Base-by-base conservation (phyloP, 1,140 invertebrate species). In the Hestina assimilis region DNA sequence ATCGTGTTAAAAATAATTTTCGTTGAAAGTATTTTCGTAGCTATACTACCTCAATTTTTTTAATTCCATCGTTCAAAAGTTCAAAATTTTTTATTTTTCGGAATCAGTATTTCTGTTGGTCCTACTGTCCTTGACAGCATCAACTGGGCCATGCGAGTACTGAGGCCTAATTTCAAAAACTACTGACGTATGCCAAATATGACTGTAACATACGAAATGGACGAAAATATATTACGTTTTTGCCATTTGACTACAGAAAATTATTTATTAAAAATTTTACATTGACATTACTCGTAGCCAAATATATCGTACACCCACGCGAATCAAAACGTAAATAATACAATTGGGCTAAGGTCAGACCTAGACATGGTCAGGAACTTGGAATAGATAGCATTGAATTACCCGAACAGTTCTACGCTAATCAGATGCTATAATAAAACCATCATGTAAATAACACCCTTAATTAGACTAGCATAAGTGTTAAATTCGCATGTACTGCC, bases 391-490 rank as follows among this genome's bases (percentile, higher is more conserved):
- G 14, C 38, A 54, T 47, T 38, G 33, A 38, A 38, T 38, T 23
- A 26, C 23, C 43, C 43, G 15, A 53, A 53, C 42, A 17, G 33
- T 57, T n/a, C n/a, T 48, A 57, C 54, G 54, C 35, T 57, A 48
- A 56, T 40, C 21, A 41, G 28, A 23, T 17, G 9, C 3, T 7
- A 35, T 20, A 9, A 33, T 35, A 31, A 9, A n/a, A 8, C 0
- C 12, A n/a, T 14, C 12, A 33, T n/a, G 11, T 15, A 5, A 33
- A 6, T 7, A 33, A 14, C 33, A 17, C 8, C 15, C 33, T 19
- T 38, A 38, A 38, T 1, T n/a, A 2, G 3, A 19, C 19, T 9
- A 17, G 3, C 3, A 15, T 19, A 38, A 9, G 6, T n/a, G n/a
- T 1, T 23, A 21, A 33, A 15, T 31, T 4, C 26, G 12, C 11